These are phyloP conservation scores for Limulus polyphemus DNA, from an alignment of 2,888 invertebrate species.

Conservation along the genomic window DNA sequence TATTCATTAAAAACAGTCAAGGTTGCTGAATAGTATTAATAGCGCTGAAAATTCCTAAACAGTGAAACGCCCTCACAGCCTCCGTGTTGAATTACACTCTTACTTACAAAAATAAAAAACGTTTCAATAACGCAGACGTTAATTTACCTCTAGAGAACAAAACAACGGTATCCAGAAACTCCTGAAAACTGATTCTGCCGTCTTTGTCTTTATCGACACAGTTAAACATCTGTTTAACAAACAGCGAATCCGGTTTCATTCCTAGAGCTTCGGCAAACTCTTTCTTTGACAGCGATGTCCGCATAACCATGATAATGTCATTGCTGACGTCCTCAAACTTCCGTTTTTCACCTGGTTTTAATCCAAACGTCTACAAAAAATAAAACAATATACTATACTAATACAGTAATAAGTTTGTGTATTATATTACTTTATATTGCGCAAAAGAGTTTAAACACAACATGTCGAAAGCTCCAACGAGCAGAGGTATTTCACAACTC, in stretches of 20 bases:
- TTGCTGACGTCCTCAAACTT: slow-evolving; percentile 45
- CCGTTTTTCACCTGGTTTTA: slow-evolving; percentile 70
- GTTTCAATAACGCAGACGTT: no score
- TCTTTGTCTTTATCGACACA: slow-evolving; percentile 90
- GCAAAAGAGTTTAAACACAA: neutral
- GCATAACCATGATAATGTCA: slow-evolving; percentile 79
- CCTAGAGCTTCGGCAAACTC: slow-evolving; percentile 92
- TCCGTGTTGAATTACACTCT: no score
- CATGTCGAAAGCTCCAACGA: neutral
- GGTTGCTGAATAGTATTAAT: no score
- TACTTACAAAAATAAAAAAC: no score
- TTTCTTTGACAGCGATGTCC: slow-evolving; percentile 75
- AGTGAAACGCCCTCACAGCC: no score
- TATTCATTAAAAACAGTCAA: no score
- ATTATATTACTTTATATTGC: neutral
- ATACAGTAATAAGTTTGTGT: neutral
- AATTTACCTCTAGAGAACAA: slow-evolving; percentile 58
- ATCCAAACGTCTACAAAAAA: slow-evolving; percentile 54
- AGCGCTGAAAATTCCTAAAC: no score
- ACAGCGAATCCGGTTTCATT: slow-evolving; percentile 87
- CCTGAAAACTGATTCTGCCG: slow-evolving; percentile 78
- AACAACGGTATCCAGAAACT: slow-evolving; percentile 86
- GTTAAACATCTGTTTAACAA: slow-evolving; percentile 94
- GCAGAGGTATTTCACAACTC: no score
- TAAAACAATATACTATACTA: slow-evolving; percentile 1